These are phyloP conservation scores for Momotus momota DNA, from an alignment of 2,797 vertebrate genomes.

Conservation along the genomic window DNA sequence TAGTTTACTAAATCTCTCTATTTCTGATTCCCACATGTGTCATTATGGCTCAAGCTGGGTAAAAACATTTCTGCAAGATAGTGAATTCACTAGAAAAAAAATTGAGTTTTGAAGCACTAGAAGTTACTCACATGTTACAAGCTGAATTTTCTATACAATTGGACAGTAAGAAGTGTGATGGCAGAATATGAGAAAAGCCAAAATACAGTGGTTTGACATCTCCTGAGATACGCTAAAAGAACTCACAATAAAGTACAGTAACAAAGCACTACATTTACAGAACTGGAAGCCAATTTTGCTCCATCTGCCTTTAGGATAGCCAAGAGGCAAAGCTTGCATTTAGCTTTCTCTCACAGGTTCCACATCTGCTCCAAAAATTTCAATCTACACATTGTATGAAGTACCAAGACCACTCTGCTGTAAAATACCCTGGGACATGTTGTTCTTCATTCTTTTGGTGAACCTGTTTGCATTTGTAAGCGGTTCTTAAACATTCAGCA, in stretches of 20 bases:
- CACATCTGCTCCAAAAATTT: neutral
- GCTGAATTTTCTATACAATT: neutral
- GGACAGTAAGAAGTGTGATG: neutral
- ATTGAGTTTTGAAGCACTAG: neutral
- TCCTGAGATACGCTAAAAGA: neutral
- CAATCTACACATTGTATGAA: too few species aligned
- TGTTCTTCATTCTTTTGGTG: neutral
- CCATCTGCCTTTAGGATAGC: neutral
- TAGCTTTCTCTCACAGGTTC: neutral
- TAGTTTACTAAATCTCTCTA: neutral
- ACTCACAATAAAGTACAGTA: neutral
- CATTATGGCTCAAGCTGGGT: neutral
- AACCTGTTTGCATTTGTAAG: neutral
- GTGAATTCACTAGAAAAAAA: neutral
- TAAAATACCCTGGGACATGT: neutral
- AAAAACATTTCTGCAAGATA: neutral
- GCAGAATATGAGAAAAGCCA: neutral
- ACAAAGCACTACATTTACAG: neutral
- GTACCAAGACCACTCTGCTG: neutral
- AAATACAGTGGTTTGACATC: neutral
- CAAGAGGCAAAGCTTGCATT: neutral
- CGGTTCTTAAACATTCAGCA: neutral
- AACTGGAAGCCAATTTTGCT: neutral
- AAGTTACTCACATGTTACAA: neutral
- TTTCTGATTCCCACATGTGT: neutral